A percentile compares a stretch with the other conserved stretches of the same genome.
These are phyloP conservation scores for Diorhabda sublineata DNA, from an alignment of 1,140 invertebrate species.

Conservation along the genomic window DNA sequence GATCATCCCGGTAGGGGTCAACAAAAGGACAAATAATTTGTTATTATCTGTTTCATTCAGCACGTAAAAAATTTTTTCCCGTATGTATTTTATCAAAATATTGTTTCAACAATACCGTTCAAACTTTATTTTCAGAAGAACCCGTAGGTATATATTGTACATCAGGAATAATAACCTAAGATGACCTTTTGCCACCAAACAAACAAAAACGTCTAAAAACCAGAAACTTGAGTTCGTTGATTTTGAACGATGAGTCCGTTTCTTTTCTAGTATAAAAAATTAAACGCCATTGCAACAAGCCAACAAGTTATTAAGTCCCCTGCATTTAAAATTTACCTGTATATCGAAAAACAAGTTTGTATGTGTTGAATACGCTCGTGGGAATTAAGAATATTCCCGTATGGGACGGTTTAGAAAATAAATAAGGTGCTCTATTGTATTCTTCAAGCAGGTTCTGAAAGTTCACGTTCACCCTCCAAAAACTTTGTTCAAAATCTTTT, in stretches of 20 bases:
- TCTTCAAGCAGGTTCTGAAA: conserved; percentile 19
- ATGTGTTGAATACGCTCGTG: conserved; percentile 21
- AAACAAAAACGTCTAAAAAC: background rate
- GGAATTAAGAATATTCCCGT: conserved; percentile 22
- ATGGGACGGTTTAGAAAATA: conserved; percentile 26
- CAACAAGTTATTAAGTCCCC: conserved; percentile 7
- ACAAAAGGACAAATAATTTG: no score
- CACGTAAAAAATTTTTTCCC: no score
- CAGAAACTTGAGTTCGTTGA: conserved; percentile 1
- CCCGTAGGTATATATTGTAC: background rate
- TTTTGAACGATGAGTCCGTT: background rate
- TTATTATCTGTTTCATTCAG: no score
- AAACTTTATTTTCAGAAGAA: no score
- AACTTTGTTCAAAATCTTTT: conserved; percentile 21
- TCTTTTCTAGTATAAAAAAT: conserved; percentile 5
- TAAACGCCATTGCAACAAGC: conserved; percentile 1
- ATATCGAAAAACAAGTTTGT: conserved; percentile 27
- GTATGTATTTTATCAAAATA: no score
- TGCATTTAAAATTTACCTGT: conserved; percentile 22
- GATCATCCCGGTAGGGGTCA: no score
- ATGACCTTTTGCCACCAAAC: background rate
- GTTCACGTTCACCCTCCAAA: conserved; percentile 21
- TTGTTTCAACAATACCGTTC: no score
- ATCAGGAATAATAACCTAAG: background rate
- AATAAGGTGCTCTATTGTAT: conserved; percentile 28